phyloP scores from a whole-genome alignment of 2,797 vertebrate species.

The Acrocephalus scirpaceus region DNA sequence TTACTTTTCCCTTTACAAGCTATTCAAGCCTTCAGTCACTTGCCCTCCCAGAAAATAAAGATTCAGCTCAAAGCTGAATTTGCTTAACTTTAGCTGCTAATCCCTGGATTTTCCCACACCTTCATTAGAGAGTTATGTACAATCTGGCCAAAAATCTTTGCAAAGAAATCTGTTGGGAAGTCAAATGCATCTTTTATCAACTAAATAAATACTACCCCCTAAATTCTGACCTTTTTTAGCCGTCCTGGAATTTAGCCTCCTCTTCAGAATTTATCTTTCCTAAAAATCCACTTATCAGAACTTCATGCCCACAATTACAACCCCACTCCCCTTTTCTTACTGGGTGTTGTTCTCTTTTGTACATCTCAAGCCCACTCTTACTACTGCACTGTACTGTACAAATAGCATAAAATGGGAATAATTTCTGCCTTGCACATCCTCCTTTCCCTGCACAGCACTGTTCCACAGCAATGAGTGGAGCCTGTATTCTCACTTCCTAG shows the following conservation, averaged over 20 bases:
- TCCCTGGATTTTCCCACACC: background rate
- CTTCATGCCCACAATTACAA: background rate
- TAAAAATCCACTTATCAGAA: background rate
- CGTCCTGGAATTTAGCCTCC: background rate
- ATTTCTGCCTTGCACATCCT: background rate
- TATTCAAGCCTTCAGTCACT: background rate
- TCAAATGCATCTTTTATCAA: background rate
- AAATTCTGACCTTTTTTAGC: background rate
- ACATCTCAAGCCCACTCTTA: background rate
- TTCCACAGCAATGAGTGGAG: background rate
- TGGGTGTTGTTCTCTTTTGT: background rate
- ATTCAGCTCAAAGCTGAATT: background rate
- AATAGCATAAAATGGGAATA: background rate
- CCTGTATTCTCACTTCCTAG: background rate
- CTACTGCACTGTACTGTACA: background rate
- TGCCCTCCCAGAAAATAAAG: background rate
- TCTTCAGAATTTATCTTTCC: background rate
- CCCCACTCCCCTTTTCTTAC: background rate
- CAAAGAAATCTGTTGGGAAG: background rate
- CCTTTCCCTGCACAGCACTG: background rate
- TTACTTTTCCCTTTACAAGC: background rate
- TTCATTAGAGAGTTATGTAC: background rate
- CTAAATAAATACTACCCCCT: background rate
- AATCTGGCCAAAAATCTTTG: background rate
- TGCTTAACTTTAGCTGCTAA: background rate